These are phyloP conservation scores for Clarias fuscus DNA, from an alignment of 2,797 vertebrate genomes.

Conservation along the genomic window DNA sequence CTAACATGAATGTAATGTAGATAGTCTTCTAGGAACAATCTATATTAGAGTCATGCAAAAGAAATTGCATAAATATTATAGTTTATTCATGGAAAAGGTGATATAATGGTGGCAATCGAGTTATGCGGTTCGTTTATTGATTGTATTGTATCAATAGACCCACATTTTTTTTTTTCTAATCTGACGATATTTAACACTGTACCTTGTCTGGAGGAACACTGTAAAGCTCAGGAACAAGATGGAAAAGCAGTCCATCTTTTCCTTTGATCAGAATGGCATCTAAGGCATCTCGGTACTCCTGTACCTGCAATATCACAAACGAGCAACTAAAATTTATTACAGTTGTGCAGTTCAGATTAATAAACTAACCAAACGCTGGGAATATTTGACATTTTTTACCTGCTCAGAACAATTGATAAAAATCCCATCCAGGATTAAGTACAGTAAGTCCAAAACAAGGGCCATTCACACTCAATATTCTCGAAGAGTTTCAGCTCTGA, in stretches of 20 bases:
- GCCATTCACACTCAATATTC: slow-evolving; percentile 98
- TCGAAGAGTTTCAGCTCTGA: slow-evolving; percentile 96
- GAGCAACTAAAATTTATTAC: background rate
- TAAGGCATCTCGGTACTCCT: slow-evolving; percentile 93
- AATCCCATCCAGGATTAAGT: slow-evolving; percentile 93
- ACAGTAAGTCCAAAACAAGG: slow-evolving; percentile 98
- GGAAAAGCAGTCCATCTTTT: slow-evolving; percentile 86
- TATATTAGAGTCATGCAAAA: background rate
- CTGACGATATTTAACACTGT: background rate
- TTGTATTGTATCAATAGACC: background rate
- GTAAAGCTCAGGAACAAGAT: slow-evolving; percentile 90
- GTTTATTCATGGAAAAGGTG: background rate
- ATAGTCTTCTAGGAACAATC: background rate
- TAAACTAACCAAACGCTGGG: background rate
- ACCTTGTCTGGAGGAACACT: slow-evolving; percentile 88
- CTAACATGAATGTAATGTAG: background rate
- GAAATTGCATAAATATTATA: background rate
- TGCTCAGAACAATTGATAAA: slow-evolving; percentile 89
- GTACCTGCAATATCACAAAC: slow-evolving; percentile 74
- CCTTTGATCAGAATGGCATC: slow-evolving; percentile 90
- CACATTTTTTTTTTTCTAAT: background rate
- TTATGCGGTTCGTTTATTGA: no score
- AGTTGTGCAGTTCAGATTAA: background rate
- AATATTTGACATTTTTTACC: slow-evolving; percentile 65
- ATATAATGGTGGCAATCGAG: background rate